Conservation (phyloP, 2,797 vertebrate genomes). For the Propithecus deckenii region DNA sequence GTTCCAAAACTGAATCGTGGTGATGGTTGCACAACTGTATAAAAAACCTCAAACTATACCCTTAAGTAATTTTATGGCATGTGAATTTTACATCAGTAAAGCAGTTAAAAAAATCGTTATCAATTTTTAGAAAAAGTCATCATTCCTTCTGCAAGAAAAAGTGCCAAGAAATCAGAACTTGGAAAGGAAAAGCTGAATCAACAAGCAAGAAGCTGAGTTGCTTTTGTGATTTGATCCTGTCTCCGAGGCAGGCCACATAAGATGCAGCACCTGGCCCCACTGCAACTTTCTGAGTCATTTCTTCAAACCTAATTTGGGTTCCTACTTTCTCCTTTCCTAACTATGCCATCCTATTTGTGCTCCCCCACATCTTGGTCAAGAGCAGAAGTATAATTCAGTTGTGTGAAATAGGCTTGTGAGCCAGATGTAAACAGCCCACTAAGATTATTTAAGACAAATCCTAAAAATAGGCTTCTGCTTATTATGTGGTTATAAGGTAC, state of each 20-base stretch:
- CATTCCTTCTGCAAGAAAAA: neutral
- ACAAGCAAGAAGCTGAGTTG: neutral
- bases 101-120: neutral
- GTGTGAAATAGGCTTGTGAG: conserved; percentile 36
- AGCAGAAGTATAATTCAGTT: conserved; percentile 54
- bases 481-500: conserved; percentile 43
- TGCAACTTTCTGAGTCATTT: neutral
- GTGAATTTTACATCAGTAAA: neutral
- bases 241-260: fast-evolving
- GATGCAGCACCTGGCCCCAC: fast-evolving
- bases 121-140: neutral
- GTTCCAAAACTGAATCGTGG: neutral
- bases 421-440: conserved; percentile 43
- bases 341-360: neutral
- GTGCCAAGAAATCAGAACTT: neutral
- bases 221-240: neutral
- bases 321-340: neutral
- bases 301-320: neutral
- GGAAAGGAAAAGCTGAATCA: neutral
- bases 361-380: neutral
- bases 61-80: neutral
- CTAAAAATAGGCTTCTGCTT: conserved; percentile 69
- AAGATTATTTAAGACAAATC: conserved; percentile 49
- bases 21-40: neutral
- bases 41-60: neutral